phyloP scores from a whole-genome alignment of 2,797 vertebrate genomes.

The Molossus alvarezi region DNA sequence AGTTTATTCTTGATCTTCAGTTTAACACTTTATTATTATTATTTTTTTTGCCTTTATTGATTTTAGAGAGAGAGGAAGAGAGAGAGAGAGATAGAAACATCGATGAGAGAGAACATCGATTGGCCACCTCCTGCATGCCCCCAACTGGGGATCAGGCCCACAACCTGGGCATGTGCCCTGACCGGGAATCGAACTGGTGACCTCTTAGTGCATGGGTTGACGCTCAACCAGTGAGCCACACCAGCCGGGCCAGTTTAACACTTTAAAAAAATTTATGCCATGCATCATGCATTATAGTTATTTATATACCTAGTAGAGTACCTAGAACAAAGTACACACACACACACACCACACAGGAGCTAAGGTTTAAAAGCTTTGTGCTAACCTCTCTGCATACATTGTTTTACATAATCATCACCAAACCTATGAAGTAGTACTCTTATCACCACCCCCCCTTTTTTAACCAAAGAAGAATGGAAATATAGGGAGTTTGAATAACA shows the following conservation, averaged over 20 bases:
- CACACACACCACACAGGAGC: not conserved
- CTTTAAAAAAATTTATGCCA: not conserved
- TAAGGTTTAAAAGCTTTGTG: not conserved
- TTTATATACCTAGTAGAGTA: not conserved
- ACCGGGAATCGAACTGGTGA: too few species aligned
- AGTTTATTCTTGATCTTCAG: slow-evolving; percentile 16
- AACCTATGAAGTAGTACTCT: not conserved
- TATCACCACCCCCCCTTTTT: not conserved
- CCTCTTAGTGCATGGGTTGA: too few species aligned
- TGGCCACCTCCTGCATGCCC: too few species aligned
- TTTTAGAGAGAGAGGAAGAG: too few species aligned
- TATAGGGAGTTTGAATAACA: not conserved
- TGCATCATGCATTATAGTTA: not conserved
- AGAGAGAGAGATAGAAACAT: too few species aligned
- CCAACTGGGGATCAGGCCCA: too few species aligned
- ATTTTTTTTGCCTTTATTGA: too few species aligned
- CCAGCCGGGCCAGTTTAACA: too few species aligned
- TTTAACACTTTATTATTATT: too few species aligned
- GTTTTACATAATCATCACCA: not conserved
- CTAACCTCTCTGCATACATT: not conserved
- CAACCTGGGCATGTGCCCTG: too few species aligned
- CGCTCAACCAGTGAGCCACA: too few species aligned
- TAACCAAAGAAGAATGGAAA: not conserved
- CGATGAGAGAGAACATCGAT: too few species aligned
- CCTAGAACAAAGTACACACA: not conserved